Evolutionary conservation across 92 coral and sea anemone genomes (phyloP), one percentile per base, ranked within the genome.

Genomic region (Hydrozoanthus gracilis): DNA sequence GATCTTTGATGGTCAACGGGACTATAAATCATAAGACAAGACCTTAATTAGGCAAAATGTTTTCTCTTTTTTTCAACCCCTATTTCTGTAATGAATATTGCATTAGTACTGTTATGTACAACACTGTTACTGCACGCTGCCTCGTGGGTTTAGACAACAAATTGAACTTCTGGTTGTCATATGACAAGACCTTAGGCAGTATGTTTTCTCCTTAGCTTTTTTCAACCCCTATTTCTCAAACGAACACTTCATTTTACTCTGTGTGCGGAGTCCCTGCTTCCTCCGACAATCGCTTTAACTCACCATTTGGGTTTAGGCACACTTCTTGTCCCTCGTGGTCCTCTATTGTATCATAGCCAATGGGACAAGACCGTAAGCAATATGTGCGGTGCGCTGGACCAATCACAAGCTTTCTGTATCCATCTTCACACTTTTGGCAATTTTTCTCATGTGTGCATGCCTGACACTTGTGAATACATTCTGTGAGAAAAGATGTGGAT

Each of bases 331-430:
- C 56, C 16, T 80, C 61, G 73, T 13, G 55, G 48, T 65, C 85
- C 73, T 80, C 85, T 4, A 65, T 65, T 13, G 85, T 80, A 48
- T 80, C 85, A 16, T 80, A 80, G 6, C 85, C 85, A n/a, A 80
- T 20, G 39, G 85, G 85, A 27, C 85, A 80, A 47, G 48, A 49
- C 69, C 56, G 60, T 9, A 80, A 47, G 27, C 85, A 80, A 27
- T 80, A 49, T 20, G 85, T 64, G 17, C 72, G 58, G 52, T 47
- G 5, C 10, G 44, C 44, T 12, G 11, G 74, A 11, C 14, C 60
- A 20, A 16, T 16, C 35, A 45, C 16, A 1, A 62, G 73, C 17
- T 46, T 80, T 60, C 65, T 80, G 47, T 65, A 80, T 18, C 85
- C 74, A 18, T 18, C 60, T 6, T 65, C 51, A 51, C 85, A 80